Evolutionary conservation across 1,140 invertebrate genomes (phyloP).

Genomic region (Bombus sibiricus): DNA sequence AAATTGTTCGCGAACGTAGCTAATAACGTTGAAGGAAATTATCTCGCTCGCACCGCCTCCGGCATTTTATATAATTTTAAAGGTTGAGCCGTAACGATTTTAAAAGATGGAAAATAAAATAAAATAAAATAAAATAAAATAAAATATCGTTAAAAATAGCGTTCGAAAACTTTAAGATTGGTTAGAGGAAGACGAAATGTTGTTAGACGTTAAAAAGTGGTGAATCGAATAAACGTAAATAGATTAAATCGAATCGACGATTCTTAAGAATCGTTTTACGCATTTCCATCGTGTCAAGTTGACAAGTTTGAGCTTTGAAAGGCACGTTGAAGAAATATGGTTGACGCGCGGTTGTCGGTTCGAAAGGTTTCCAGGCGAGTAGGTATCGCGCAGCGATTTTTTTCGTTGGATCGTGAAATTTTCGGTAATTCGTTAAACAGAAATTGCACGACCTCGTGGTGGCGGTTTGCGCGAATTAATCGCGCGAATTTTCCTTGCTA

Average conservation of each 20-base stretch:
- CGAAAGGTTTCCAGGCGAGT: not conserved
- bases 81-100: not conserved
- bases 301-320: no score
- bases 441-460: not conserved
- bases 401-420: not conserved
- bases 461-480: conserved; percentile 6
- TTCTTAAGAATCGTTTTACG: no score
- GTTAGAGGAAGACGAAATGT: not conserved
- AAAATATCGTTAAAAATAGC: no score
- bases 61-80: no score
- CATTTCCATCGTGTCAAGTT: no score
- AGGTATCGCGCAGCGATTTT: not conserved
- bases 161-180: not conserved
- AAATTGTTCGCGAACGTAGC: not conserved
- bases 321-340: not conserved
- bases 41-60: no score
- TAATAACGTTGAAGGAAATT: not conserved
- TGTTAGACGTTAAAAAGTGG: not conserved
- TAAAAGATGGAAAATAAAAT: not conserved
- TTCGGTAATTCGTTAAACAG: not conserved
- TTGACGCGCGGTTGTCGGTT: not conserved
- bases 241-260: no score
- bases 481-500: conserved; percentile 7
- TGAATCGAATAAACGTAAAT: no score
- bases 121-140: no score